Evolutionary conservation across 2,113 vertebrate species (phyloP).

Genomic region (Gobius niger): DNA sequence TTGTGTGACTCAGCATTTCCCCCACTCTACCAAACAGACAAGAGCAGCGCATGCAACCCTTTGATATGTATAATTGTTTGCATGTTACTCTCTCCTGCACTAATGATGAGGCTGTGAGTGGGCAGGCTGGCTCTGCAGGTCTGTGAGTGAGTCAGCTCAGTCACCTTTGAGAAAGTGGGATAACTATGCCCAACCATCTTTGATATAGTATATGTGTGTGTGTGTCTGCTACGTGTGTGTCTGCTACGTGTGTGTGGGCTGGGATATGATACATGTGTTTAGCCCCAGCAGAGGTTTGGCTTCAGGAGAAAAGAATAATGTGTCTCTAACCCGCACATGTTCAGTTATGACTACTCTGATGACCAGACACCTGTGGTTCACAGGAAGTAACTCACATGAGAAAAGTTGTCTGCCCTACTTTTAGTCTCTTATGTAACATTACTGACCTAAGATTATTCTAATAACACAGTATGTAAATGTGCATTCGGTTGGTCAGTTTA

Average conservation of each 20-base stretch:
- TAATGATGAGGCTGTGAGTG: conserved; percentile 5
- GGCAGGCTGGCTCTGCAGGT: conserved; percentile 19
- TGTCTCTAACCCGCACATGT: conserved; percentile 64
- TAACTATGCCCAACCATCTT: conserved; percentile 2
- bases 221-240: conserved; percentile 11
- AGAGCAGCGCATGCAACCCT: conserved; percentile 8
- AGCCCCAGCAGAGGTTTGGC: conserved; percentile 12
- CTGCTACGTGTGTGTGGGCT: conserved; percentile 11
- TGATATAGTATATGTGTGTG: neutral
- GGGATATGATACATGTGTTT: conserved; percentile 13
- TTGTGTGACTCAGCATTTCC: conserved; percentile 33
- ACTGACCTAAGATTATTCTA: conserved; percentile 19
- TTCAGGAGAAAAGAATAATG: conserved; percentile 40
- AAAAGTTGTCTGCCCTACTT: conserved; percentile 22
- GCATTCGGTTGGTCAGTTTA: conserved; percentile 19
- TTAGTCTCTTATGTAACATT: conserved; percentile 35
- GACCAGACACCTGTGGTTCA: conserved; percentile 55
- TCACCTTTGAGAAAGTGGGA: conserved; percentile 5
- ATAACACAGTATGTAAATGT: conserved; percentile 3
- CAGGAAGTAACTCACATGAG: conserved; percentile 52
- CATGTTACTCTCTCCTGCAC: conserved; percentile 27
- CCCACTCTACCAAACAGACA: conserved; percentile 17
- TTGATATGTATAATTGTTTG: conserved; percentile 36
- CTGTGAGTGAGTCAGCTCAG: conserved; percentile 41
- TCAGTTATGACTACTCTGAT: conserved; percentile 39